Conservation (phyloP, 2,888 invertebrate genomes). For the Napeogenes inachia region DNA sequence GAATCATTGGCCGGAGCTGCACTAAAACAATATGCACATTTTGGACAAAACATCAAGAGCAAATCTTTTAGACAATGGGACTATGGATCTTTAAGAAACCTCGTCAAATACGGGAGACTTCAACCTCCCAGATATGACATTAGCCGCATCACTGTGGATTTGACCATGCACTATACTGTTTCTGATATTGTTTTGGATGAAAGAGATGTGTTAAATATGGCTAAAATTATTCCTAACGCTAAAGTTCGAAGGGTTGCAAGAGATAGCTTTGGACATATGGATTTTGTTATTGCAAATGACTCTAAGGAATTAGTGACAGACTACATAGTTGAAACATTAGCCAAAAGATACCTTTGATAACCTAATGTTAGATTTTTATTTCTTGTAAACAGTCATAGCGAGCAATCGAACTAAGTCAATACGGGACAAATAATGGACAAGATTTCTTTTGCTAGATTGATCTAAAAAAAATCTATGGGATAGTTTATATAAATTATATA, state of each 20-base stretch:
- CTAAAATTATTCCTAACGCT: constrained; percentile 29
- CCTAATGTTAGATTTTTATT: not conserved
- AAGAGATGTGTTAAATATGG: constrained; percentile 35
- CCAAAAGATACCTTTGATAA: constrained; percentile 14
- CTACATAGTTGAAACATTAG: constrained; percentile 31
- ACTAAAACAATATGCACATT: constrained; percentile 58
- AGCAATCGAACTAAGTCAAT: not conserved
- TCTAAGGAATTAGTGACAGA: constrained; percentile 31
- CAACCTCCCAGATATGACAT: constrained; percentile 49
- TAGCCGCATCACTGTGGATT: constrained; percentile 28
- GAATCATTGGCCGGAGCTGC: constrained; percentile 42
- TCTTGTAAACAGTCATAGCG: not conserved
- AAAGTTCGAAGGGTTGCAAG: constrained; percentile 29
- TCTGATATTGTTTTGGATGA: constrained; percentile 33
- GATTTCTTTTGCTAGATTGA: not conserved
- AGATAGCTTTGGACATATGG: constrained; percentile 32
- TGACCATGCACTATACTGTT: constrained; percentile 34
- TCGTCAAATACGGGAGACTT: constrained; percentile 39
- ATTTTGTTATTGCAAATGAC: constrained; percentile 31
- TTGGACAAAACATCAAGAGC: constrained; percentile 57
- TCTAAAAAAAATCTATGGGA: too few relatives aligned
- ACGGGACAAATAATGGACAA: not conserved
- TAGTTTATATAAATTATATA: too few relatives aligned
- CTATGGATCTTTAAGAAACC: constrained; percentile 41
- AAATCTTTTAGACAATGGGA: constrained; percentile 51